Percentiles rank a stretch among this genome's conserved stretches.
Conservation (phyloP, 2,797 vertebrate genomes). For the Sus cebifrons region DNA sequence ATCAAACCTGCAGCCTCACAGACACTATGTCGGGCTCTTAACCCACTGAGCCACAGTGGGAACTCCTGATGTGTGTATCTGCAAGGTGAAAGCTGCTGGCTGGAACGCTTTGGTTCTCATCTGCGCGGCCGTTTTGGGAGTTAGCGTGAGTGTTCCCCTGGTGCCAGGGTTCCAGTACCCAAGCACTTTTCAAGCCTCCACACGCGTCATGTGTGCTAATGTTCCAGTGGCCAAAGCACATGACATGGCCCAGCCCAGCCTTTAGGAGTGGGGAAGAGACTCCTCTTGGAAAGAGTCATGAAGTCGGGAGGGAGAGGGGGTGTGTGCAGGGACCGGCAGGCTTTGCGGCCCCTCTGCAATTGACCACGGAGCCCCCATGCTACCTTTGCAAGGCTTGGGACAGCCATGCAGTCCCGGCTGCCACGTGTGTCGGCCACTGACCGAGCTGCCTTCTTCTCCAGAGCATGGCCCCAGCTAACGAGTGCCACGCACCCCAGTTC, state of each 20-base stretch:
- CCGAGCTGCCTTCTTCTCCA: background rate
- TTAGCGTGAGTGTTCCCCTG: background rate
- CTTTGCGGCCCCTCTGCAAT: accelerated
- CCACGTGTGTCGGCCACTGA: accelerated
- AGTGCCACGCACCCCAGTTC: too few relatives aligned
- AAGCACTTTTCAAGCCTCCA: background rate
- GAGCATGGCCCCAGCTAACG: too few relatives aligned
- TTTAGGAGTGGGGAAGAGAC: background rate
- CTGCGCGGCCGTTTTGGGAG: too few relatives aligned
- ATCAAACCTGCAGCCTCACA: too few relatives aligned
- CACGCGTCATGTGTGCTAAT: background rate
- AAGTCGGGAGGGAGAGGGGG: background rate
- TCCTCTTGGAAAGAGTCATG: background rate
- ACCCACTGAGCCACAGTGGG: too few relatives aligned
- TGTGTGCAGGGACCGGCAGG: background rate
- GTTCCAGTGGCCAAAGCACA: background rate
- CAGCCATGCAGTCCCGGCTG: too few relatives aligned
- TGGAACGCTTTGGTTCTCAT: background rate
- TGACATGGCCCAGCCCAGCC: background rate
- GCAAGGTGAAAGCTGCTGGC: background rate
- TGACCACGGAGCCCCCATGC: background rate
- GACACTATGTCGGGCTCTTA: too few relatives aligned
- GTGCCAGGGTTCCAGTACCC: background rate
- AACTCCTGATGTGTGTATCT: too few relatives aligned
- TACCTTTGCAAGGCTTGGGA: accelerated